Evolutionary conservation across 2,113 vertebrate species (phyloP), one percentile per base, ranked within the genome.

Genomic region (Phylloscopus trochiloides): DNA sequence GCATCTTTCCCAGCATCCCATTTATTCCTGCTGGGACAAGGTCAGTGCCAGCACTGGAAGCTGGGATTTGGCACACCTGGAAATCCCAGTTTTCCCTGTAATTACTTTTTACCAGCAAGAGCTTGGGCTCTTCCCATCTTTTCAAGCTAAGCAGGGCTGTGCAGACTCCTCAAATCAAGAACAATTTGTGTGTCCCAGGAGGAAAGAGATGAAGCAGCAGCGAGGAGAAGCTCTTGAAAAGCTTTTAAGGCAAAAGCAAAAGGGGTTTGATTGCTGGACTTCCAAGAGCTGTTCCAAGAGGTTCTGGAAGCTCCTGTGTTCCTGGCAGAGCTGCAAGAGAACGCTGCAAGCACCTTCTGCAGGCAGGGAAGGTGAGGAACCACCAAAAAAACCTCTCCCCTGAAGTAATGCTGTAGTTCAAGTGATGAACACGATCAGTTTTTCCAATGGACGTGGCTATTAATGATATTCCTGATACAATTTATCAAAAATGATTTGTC

Each of bases 361-460:
- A 58, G 43, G 14, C 32, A 43, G 34, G 76, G 78, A 8, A 32
- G 24, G n/a, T 20, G 29, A 93, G 12, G 50, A 81, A 14, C 14
- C 58, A 54, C 8, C 38, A 55, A 8, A 62, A 40, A 76, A 20
- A 12, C 3, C 6, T 31, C 55, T 61, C 20, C 6, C 2, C n/a
- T 43, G 31, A 57, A 62, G 43, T 7, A 18, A 40, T 26, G 22
- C 0, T 51, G 50, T 2, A 42, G 48, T 20, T 70, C 65, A 59
- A 77, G 24, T 29, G 31, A 86, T 20, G 10, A 17, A 5, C 48
- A 26, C 2, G 12, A 7, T 14, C 0, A 19, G 6, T 36, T 66
- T 36, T 66, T 6, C 50, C 40, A 19, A 8, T 7, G 31, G 1
- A 20, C 0, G 1, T n/a, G 31, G 16, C 50, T 36, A n/a, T 25